Conservation (phyloP, 2,797 vertebrate species). For the Pseudochirops corinnae region DNA sequence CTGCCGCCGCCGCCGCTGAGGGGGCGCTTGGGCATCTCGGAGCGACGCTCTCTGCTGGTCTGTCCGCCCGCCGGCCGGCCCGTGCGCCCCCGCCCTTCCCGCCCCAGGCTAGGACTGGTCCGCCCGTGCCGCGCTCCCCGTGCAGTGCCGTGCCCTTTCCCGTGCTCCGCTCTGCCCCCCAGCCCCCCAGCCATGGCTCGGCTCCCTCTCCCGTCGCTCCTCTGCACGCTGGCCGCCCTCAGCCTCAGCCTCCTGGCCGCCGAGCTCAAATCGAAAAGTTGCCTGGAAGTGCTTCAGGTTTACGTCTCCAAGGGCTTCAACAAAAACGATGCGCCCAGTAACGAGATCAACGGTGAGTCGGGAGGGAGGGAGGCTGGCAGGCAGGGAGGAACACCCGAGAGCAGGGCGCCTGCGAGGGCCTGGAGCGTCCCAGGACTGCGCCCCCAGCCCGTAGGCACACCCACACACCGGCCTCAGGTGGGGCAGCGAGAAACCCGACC, state of each 20-base stretch:
- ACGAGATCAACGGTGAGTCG: slow-evolving; percentile 92
- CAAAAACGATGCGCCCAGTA: slow-evolving; percentile 93
- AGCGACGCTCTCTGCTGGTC: not conserved
- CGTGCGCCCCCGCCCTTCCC: slow-evolving; percentile 26
- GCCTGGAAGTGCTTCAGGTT: slow-evolving; percentile 92
- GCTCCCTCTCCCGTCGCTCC: slow-evolving; percentile 82
- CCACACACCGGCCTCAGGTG: slow-evolving; percentile 6
- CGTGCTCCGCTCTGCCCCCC: slow-evolving; percentile 29
- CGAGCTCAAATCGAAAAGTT: slow-evolving; percentile 92
- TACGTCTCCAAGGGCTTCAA: slow-evolving; percentile 96
- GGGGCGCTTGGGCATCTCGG: not conserved
- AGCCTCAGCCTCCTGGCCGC: slow-evolving; percentile 84
- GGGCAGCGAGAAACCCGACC: not conserved
- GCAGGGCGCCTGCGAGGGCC: not conserved
- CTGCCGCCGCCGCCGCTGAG: not conserved
- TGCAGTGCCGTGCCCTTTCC: slow-evolving; percentile 47
- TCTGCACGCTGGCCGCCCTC: slow-evolving; percentile 85
- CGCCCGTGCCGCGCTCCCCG: not conserved
- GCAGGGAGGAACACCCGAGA: not conserved
- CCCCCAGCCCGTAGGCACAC: not conserved
- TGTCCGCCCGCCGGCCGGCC: slow-evolving; percentile 9
- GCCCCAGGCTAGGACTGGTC: slow-evolving; percentile 22
- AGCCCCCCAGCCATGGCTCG: slow-evolving; percentile 79
- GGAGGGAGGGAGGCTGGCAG: slow-evolving; percentile 2
- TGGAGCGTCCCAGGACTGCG: not conserved